A percentile compares a stretch with the other conserved stretches of the same genome.
phyloP scores from a whole-genome alignment of 2,888 invertebrate genomes.

The Luffia ferchaultella region DNA sequence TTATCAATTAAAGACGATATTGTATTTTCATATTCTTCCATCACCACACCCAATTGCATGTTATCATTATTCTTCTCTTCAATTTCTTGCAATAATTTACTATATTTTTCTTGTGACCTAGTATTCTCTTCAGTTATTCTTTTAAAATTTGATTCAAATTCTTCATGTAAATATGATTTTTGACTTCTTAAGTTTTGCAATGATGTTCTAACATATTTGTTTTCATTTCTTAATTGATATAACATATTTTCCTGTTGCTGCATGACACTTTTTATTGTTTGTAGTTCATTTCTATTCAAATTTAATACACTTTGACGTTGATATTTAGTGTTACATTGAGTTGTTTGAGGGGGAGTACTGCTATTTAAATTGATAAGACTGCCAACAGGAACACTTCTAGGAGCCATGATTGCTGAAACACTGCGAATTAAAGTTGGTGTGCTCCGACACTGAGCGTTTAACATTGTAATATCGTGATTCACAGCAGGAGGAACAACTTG shows the following conservation, averaged over 20 bases:
- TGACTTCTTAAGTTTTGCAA: slow-evolving; percentile 39
- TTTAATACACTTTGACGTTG: slow-evolving; percentile 32
- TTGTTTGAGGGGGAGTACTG: slow-evolving; percentile 41
- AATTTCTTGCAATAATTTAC: slow-evolving; percentile 37
- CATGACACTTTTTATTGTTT: slow-evolving; percentile 22
- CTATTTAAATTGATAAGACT: slow-evolving; percentile 47
- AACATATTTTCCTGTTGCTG: slow-evolving; percentile 53
- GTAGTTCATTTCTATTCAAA: slow-evolving; percentile 20
- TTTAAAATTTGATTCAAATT: slow-evolving; percentile 35
- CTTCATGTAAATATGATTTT: slow-evolving; percentile 31
- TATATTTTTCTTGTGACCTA: slow-evolving; percentile 31
- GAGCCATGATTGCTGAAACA: slow-evolving; percentile 53
- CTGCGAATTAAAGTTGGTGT: slow-evolving; percentile 46
- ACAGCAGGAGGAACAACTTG: slow-evolving; percentile 52
- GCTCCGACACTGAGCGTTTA: slow-evolving; percentile 12
- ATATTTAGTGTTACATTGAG: slow-evolving; percentile 31
- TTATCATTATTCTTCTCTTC: slow-evolving; percentile 43
- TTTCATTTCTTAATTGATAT: slow-evolving; percentile 41
- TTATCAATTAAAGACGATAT: slow-evolving; percentile 77
- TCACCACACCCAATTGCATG: slow-evolving; percentile 70
- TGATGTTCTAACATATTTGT: slow-evolving; percentile 39
- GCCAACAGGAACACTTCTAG: slow-evolving; percentile 45
- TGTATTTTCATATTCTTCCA: slow-evolving; percentile 82
- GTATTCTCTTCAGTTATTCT: slow-evolving; percentile 42
- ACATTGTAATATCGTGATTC: slow-evolving; percentile 26